Percentiles rank a stretch among this genome's conserved stretches.
phyloP scores from a whole-genome alignment of 1,140 invertebrate species.

The Ceratina australensis region DNA sequence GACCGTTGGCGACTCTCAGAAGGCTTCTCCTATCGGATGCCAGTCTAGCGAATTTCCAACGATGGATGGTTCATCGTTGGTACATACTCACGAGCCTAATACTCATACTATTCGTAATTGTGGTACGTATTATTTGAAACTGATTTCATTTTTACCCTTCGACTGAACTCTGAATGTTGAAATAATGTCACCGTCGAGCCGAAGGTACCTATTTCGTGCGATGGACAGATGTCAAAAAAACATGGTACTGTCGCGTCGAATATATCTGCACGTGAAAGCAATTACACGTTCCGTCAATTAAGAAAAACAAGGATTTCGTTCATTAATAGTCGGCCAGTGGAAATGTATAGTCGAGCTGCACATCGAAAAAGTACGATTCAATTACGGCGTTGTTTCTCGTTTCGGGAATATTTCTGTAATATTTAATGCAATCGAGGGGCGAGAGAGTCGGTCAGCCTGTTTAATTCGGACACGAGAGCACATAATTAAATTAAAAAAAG shows the following conservation, averaged over 20 bases:
- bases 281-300: constrained; percentile 36
- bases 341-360: neutral
- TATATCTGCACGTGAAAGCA: constrained; percentile 14
- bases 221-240: neutral
- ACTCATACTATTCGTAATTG: constrained; percentile 84
- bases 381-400: constrained; percentile 17
- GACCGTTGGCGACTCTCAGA: constrained; percentile 92
- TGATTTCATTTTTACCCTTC: neutral
- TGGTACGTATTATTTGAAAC: constrained; percentile 83
- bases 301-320: neutral
- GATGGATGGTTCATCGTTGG: constrained; percentile 92
- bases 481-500: neutral
- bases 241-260: neutral
- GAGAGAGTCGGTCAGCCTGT: neutral
- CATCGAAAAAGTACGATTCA: constrained; percentile 12
- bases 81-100: constrained; percentile 84
- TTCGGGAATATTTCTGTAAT: neutral
- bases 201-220: neutral
- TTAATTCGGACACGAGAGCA: neutral
- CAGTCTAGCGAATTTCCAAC: constrained; percentile 91
- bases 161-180: no score
- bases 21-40: constrained; percentile 93
- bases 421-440: neutral
- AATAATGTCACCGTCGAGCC: neutral
- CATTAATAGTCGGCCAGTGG: neutral